Conservation (phyloP, 2,113 vertebrate species). For the Archocentrus centrarchus region DNA sequence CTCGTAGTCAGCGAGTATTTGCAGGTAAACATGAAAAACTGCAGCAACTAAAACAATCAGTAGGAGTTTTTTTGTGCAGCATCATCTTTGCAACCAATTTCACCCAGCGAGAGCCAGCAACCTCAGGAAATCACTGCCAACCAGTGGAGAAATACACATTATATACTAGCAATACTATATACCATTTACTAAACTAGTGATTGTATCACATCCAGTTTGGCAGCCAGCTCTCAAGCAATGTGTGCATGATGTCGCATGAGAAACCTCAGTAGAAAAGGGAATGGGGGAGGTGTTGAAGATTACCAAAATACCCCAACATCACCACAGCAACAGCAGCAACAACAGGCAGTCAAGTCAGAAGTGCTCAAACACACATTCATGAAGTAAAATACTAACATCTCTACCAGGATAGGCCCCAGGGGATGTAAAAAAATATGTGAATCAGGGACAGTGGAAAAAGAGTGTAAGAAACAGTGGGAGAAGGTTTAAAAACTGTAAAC, state of each 20-base stretch:
- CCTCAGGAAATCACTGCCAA: too few species aligned
- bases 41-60: background rate
- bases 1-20: background rate
- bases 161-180: too few species aligned
- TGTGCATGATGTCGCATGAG: background rate
- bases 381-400: conserved; percentile 31
- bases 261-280: conserved; percentile 2
- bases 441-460: background rate
- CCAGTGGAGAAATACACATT: background rate
- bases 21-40: background rate
- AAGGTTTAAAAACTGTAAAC: background rate
- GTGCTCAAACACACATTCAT: background rate
- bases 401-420: conserved; percentile 28
- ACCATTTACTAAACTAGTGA: too few species aligned
- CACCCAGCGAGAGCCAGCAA: background rate
- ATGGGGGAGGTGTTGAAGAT: conserved; percentile 3
- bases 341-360: conserved; percentile 34
- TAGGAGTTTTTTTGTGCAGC: background rate
- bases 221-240: background rate
- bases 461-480: background rate
- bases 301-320: conserved; percentile 51
- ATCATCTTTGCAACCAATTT: background rate
- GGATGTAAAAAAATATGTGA: conserved; percentile 4
- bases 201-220: background rate
- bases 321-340: conserved; percentile 35